phyloP scores from a whole-genome alignment of 2,888 invertebrate genomes.

The Sthenelais limicola region DNA sequence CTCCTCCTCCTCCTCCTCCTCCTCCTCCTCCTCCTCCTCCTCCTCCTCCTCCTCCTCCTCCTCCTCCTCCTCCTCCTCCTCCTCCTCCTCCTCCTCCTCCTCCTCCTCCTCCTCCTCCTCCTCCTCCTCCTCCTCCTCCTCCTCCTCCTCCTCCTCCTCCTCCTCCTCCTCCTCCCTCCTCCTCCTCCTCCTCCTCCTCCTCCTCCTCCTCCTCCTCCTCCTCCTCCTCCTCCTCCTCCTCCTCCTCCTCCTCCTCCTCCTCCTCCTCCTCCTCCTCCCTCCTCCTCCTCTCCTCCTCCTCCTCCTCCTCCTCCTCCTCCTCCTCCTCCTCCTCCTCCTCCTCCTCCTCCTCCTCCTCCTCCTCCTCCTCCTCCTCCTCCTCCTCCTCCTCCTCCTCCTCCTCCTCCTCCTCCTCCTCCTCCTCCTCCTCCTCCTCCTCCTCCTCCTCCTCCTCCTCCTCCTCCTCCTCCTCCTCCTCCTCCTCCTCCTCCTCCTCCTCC shows the following conservation, averaged over 20 bases:
- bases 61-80: neutral
- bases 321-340: too few species aligned
- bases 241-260: slow-evolving; percentile 9
- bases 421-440: too few species aligned
- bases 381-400: too few species aligned
- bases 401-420: too few species aligned
- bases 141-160: neutral
- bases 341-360: too few species aligned
- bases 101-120: neutral
- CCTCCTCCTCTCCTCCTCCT: neutral
- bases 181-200: neutral
- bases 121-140: neutral
- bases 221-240: too few species aligned
- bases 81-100: neutral
- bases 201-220: too few species aligned
- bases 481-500: too few species aligned
- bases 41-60: neutral
- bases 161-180: neutral
- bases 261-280: slow-evolving; percentile 1
- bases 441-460: too few species aligned
- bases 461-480: too few species aligned
- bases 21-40: neutral
- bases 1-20: neutral
- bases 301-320: too few species aligned
- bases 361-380: too few species aligned